These are phyloP conservation scores for Macropis europaea DNA, from an alignment of 2,888 invertebrate species.

Conservation along the genomic window DNA sequence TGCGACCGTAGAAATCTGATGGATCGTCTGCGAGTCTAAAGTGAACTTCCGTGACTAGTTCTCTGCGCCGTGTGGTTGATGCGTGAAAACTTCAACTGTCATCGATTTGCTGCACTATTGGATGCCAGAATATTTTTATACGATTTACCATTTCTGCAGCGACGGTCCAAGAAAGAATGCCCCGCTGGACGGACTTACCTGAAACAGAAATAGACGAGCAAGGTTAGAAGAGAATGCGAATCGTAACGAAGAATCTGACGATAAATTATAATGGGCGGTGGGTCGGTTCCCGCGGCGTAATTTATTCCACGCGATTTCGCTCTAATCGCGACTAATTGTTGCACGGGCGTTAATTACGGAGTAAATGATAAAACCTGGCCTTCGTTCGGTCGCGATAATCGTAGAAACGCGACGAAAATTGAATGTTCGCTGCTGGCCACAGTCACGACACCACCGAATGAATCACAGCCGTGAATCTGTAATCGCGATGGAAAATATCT, in stretches of 20 bases:
- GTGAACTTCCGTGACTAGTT: no score
- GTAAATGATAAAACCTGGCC: constrained; percentile 63
- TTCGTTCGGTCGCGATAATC: constrained; percentile 51
- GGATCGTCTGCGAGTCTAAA: no score
- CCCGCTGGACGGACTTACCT: constrained; percentile 22
- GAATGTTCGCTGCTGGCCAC: constrained; percentile 16
- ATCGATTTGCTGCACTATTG: no score
- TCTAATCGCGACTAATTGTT: constrained; percentile 59
- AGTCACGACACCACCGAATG: constrained; percentile 4
- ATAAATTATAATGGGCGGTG: constrained; percentile 9
- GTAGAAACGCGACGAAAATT: constrained; percentile 47
- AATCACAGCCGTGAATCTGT: no score
- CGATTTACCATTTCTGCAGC: no score
- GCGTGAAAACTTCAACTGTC: no score
- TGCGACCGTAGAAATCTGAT: background rate
- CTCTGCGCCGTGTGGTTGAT: no score
- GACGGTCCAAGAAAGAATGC: no score
- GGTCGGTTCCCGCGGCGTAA: constrained; percentile 6
- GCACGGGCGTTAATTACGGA: constrained; percentile 65
- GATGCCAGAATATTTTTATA: no score
- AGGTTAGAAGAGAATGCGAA: background rate
- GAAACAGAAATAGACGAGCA: constrained; percentile 13
- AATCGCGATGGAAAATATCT: no score
- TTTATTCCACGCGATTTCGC: constrained; percentile 47
- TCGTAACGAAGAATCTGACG: constrained; percentile 11